These are phyloP conservation scores for Julus scanicus DNA, from an alignment of 2,888 invertebrate genomes.

Conservation along the genomic window DNA sequence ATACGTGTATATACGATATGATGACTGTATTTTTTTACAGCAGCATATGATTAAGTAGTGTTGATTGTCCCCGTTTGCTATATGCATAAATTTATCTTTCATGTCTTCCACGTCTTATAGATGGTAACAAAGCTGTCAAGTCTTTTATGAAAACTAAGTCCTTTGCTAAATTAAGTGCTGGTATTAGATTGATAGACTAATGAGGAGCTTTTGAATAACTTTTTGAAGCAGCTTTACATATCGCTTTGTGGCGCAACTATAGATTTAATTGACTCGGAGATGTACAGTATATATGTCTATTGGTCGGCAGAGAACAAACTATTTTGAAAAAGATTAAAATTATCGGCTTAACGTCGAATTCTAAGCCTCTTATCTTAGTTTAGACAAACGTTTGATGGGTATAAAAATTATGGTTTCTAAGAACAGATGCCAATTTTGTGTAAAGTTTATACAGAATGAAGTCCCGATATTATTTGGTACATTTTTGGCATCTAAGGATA, in stretches of 20 bases:
- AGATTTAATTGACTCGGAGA: neutral
- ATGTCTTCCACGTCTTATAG: neutral
- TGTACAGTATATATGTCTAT: neutral
- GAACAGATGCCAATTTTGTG: neutral
- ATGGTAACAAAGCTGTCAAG: constrained; percentile 11
- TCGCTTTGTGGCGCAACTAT: neutral
- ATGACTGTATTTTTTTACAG: neutral
- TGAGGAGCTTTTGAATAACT: constrained; percentile 6
- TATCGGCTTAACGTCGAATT: neutral
- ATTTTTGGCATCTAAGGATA: no score
- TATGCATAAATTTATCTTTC: neutral
- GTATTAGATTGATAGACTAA: constrained; percentile 30
- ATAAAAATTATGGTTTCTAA: neutral
- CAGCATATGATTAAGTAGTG: neutral
- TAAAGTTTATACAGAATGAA: neutral
- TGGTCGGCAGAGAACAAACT: neutral
- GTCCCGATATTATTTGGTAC: neutral
- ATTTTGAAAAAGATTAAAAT: constrained; percentile 9
- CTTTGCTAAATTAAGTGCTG: constrained; percentile 9
- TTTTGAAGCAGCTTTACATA: neutral
- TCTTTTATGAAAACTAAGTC: constrained; percentile 39
- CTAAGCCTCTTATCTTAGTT: neutral
- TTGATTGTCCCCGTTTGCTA: neutral
- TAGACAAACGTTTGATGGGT: neutral
- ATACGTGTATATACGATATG: neutral